These are phyloP conservation scores for Acanthisitta chloris DNA, from an alignment of 2,113 vertebrate genomes.

Conservation along the genomic window DNA sequence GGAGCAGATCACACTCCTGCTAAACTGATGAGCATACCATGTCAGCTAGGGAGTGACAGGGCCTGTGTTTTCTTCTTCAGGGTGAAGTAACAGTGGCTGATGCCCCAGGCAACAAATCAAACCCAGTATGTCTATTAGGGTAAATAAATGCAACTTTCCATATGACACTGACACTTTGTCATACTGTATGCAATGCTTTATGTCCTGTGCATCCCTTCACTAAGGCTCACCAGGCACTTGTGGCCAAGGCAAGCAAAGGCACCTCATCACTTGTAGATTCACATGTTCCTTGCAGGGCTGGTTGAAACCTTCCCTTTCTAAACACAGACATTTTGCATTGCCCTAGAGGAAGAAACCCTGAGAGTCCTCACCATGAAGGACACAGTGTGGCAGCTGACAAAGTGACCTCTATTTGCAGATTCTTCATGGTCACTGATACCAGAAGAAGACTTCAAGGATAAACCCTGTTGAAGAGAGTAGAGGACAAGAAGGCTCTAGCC, in stretches of 20 bases:
- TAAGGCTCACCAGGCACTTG: background rate
- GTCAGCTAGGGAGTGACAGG: background rate
- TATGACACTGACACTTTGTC: background rate
- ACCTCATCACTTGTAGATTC: background rate
- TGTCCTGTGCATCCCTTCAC: background rate
- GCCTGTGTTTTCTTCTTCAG: background rate
- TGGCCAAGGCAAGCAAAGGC: background rate
- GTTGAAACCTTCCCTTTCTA: background rate
- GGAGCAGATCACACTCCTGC: background rate
- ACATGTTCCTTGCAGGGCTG: rapidly evolving
- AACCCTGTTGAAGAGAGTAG: rapidly evolving
- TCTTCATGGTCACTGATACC: background rate
- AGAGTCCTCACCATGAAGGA: background rate
- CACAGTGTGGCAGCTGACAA: background rate
- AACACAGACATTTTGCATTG: background rate
- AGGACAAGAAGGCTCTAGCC: background rate
- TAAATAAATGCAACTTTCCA: background rate
- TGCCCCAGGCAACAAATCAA: background rate
- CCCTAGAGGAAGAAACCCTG: background rate
- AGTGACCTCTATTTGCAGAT: background rate
- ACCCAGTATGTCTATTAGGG: background rate
- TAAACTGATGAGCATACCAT: background rate
- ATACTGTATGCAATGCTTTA: background rate
- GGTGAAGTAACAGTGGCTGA: background rate
- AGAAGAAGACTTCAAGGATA: background rate